Conservation (phyloP, 1,140 invertebrate genomes). For the Danaus melanippus region DNA sequence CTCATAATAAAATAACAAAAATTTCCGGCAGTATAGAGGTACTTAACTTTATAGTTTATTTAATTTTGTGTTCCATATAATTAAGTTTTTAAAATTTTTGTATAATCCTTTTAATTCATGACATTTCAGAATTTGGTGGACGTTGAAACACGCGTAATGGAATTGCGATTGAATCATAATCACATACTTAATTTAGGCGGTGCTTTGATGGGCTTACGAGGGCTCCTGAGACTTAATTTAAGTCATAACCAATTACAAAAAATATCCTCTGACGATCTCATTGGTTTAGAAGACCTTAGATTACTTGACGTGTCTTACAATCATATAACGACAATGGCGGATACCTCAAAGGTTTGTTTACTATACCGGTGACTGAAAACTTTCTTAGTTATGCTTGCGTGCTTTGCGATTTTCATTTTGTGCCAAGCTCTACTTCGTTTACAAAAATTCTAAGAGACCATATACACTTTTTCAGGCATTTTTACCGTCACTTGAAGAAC, state of each 20-base stretch:
- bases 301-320: conserved; percentile 85
- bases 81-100: neutral
- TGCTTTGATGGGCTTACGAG: conserved; percentile 80
- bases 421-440: no score
- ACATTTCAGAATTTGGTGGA: conserved; percentile 79
- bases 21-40: conserved; percentile 80
- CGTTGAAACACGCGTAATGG: conserved; percentile 77
- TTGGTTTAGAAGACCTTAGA: conserved; percentile 79
- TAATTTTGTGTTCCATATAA: neutral
- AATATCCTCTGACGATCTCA: conserved; percentile 81
- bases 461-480: conserved; percentile 75
- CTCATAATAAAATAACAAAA: conserved; percentile 80
- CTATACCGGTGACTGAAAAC: neutral
- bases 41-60: conserved; percentile 19
- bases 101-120: no score
- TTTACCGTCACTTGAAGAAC: conserved; percentile 80
- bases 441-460: no score
- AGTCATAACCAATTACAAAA: conserved; percentile 81
- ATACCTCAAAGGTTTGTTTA: conserved; percentile 81
- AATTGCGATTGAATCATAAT: conserved; percentile 82
- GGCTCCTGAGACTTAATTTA: conserved; percentile 79
- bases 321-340: conserved; percentile 80
- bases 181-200: conserved; percentile 79
- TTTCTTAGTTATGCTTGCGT: conserved; percentile 18
- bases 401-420: conserved; percentile 26